Conservation (phyloP, 1,140 invertebrate genomes). For the Drosophila lowei region DNA sequence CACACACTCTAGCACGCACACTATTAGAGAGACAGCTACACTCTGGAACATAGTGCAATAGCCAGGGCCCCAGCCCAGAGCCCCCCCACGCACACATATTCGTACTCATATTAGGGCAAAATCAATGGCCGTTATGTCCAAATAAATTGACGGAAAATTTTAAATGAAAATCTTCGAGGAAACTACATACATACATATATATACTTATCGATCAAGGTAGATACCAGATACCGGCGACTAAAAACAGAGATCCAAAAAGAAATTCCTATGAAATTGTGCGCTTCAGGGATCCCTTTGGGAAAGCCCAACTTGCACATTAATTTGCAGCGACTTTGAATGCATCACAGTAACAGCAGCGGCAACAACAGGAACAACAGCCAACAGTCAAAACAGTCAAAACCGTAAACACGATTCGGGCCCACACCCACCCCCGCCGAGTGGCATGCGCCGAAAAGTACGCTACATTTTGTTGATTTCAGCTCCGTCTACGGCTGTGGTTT, state of each 20-base stretch:
- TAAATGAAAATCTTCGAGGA: not conserved
- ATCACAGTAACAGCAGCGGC: constrained; percentile 24
- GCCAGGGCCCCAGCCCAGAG: constrained; percentile 31
- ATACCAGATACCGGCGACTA: too few species aligned
- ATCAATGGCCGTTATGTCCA: constrained; percentile 66
- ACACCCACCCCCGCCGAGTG: constrained; percentile 33
- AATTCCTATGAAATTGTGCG: not conserved
- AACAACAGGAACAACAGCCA: too few species aligned
- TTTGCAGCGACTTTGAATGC: constrained; percentile 14
- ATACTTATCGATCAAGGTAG: too few species aligned
- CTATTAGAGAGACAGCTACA: constrained; percentile 27
- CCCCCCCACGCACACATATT: not conserved
- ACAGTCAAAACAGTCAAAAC: constrained; percentile 31
- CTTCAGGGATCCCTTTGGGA: not conserved
- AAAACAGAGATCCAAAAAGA: not conserved
- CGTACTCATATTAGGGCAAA: constrained; percentile 48
- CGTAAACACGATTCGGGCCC: constrained; percentile 59
- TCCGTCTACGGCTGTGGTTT: not conserved
- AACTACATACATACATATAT: not conserved
- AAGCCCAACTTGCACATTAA: not conserved
- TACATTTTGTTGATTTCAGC: constrained; percentile 50
- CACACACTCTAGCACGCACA: constrained; percentile 4
- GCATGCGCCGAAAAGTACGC: constrained; percentile 71
- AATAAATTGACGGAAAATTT: constrained; percentile 35
- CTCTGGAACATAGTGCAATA: constrained; percentile 52